These are phyloP conservation scores for Notiomystis cincta DNA, from an alignment of 2,113 vertebrate species.

Conservation along the genomic window DNA sequence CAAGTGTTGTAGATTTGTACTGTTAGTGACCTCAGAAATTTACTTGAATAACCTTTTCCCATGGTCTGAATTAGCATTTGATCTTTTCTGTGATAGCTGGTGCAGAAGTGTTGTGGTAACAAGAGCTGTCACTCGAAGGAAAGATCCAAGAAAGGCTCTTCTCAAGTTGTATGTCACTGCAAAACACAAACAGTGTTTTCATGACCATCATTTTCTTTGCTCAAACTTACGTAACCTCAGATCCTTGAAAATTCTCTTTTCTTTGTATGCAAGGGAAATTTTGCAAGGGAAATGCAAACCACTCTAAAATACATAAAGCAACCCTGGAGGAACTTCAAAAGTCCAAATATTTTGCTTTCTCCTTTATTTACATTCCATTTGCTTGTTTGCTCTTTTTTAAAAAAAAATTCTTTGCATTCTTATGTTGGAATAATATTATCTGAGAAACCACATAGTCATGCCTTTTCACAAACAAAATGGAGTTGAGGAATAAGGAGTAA, in stretches of 20 bases:
- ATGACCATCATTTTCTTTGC: background rate
- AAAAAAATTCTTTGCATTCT: background rate
- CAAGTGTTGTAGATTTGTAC: background rate
- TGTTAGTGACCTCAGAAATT: background rate
- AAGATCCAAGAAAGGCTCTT: background rate
- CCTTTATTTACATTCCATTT: constrained; percentile 34
- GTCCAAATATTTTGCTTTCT: constrained; percentile 25
- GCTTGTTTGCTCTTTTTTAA: background rate
- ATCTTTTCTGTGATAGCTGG: background rate
- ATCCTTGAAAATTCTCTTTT: background rate
- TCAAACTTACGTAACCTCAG: background rate
- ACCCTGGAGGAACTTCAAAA: background rate
- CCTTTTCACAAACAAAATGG: background rate
- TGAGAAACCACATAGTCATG: background rate
- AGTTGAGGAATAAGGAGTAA: background rate
- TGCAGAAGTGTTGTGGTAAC: background rate
- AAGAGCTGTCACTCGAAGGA: background rate
- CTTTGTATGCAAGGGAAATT: background rate
- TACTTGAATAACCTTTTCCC: background rate
- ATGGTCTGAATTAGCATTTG: background rate
- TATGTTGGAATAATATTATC: background rate
- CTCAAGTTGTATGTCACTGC: background rate
- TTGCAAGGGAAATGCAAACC: background rate
- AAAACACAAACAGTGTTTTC: background rate
- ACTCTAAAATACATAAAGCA: background rate